Conservation (phyloP, 1,140 invertebrate species). For the Drosophila chauvacae region DNA sequence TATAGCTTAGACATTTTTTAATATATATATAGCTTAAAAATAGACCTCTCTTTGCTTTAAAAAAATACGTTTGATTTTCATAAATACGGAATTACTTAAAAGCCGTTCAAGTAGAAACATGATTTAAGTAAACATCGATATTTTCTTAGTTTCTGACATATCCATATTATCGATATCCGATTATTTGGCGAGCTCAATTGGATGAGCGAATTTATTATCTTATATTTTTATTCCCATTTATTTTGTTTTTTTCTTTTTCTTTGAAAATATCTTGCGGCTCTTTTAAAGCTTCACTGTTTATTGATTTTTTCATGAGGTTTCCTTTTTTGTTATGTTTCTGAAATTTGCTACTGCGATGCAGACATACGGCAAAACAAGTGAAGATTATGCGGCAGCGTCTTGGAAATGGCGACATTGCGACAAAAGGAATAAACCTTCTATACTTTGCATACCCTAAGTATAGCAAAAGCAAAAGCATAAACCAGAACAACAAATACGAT, state of each 20-base stretch:
- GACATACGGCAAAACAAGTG: conserved; percentile 29
- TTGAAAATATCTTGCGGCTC: not conserved
- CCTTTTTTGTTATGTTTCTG: not conserved
- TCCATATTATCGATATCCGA: not conserved
- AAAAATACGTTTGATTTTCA: not conserved
- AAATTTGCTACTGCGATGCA: conserved; percentile 35
- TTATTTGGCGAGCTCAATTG: not conserved
- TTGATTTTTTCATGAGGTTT: not conserved
- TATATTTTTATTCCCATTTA: no score
- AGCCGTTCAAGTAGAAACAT: not conserved
- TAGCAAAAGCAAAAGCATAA: conserved; percentile 30
- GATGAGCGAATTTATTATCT: not conserved
- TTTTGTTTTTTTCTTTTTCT: no score
- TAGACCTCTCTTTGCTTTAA: no score
- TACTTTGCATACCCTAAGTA: conserved; percentile 40
- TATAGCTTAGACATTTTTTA: no score
- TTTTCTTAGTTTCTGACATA: not conserved
- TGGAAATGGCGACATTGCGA: conserved; percentile 49
- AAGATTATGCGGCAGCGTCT: conserved; percentile 37
- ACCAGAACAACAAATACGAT: conserved; percentile 38
- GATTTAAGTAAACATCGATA: not conserved
- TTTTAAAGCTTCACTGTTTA: not conserved
- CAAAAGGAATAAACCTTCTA: conserved; percentile 57
- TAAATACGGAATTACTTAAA: not conserved
- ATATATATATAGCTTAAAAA: no score